A percentile compares a stretch with the other conserved stretches of the same genome.
These are phyloP conservation scores for Theonella swinhoei DNA, from an alignment of 37 sponge, comb jelly and placozoan species.

Conservation along the genomic window DNA sequence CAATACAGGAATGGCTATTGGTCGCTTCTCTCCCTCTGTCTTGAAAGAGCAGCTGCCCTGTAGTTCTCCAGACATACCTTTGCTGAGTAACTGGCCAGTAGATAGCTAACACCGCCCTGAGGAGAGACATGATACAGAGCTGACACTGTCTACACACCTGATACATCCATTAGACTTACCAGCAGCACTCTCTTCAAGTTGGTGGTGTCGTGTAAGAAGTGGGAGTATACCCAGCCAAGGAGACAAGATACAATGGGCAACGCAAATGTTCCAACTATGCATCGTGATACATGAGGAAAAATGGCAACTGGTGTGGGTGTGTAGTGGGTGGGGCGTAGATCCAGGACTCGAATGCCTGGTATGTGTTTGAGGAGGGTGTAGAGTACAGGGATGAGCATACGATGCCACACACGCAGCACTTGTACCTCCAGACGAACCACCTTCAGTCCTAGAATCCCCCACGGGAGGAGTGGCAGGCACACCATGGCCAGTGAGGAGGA, in stretches of 20 bases:
- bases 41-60: slow-evolving; percentile 11
- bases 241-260: slow-evolving; percentile 43
- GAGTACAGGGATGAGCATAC: slow-evolving; percentile 22
- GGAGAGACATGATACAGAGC: background rate
- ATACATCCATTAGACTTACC: slow-evolving; percentile 41
- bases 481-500: slow-evolving; percentile 48
- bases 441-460: slow-evolving; percentile 49
- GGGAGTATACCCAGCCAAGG: slow-evolving; percentile 24
- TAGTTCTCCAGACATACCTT: slow-evolving; percentile 45
- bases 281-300: slow-evolving; percentile 49
- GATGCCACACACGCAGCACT: slow-evolving; percentile 32
- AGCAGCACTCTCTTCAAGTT: slow-evolving; percentile 44
- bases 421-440: slow-evolving; percentile 49
- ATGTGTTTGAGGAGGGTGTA: slow-evolving; percentile 2
- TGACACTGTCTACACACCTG: background rate
- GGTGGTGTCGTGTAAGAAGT: slow-evolving; percentile 7
- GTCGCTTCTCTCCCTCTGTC: background rate
- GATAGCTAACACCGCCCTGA: slow-evolving; percentile 47
- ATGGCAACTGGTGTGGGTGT: slow-evolving; percentile 24
- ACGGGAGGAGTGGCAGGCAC: slow-evolving; percentile 61
- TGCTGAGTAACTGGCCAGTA: slow-evolving; percentile 28
- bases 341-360: background rate
- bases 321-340: background rate
- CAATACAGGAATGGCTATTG: too few species aligned
- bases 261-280: slow-evolving; percentile 35